A percentile compares a stretch with the other conserved stretches of the same genome.
phyloP scores from a whole-genome alignment of 2,888 invertebrate species.

The Melieria omissa region DNA sequence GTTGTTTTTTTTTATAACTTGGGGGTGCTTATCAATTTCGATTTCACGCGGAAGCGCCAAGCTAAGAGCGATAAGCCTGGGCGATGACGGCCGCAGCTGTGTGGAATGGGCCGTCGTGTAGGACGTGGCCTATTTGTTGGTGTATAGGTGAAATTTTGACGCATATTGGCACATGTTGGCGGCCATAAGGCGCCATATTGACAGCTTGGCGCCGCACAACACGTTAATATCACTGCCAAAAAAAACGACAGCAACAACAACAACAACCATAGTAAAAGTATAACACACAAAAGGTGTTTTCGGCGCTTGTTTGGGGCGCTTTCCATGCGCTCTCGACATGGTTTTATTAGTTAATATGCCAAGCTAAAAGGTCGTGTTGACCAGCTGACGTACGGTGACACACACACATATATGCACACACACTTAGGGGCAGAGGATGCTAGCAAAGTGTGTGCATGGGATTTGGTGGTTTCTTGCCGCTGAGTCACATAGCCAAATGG shows the following conservation, averaged over 20 bases:
- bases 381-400: conserved; percentile 13
- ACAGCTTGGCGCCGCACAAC: neutral
- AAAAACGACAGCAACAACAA: neutral
- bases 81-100: neutral
- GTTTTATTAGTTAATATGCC: conserved; percentile 23
- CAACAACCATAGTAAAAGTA: neutral
- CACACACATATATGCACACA: neutral
- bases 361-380: neutral
- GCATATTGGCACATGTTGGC: neutral
- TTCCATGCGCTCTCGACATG: no score
- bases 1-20: neutral
- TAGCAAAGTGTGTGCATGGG: no score
- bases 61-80: neutral
- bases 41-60: neutral
- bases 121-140: no score
- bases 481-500: no score
- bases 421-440: no score
- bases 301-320: neutral
- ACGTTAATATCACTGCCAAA: neutral
- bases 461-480: no score
- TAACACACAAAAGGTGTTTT: conserved; percentile 3
- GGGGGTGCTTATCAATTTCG: no score
- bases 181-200: conserved; percentile 2
- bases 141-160: neutral
- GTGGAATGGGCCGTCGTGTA: neutral